Conservation (phyloP, 1,140 invertebrate species). For the Drosophila elegans region DNA sequence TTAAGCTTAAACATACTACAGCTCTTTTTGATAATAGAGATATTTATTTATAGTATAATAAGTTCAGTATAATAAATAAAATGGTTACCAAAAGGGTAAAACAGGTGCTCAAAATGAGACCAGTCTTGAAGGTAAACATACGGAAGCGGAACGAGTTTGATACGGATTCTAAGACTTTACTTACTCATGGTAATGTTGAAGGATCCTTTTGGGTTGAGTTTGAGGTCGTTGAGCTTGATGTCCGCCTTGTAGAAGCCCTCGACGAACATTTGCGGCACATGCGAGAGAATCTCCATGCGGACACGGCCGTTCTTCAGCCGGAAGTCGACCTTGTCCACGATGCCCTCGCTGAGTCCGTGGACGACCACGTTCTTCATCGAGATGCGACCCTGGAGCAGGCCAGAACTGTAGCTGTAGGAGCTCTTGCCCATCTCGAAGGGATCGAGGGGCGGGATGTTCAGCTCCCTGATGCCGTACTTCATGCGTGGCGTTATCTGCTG, state of each 20-base stretch:
- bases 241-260: slow-evolving; percentile 81
- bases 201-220: slow-evolving; percentile 80
- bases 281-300: slow-evolving; percentile 50
- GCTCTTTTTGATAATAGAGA: no score
- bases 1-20: no score
- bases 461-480: slow-evolving; percentile 67
- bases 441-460: slow-evolving; percentile 81
- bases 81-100: no score
- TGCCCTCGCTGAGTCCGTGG: slow-evolving; percentile 64
- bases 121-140: neutral
- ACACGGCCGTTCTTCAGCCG: slow-evolving; percentile 63
- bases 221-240: slow-evolving; percentile 76
- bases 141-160: neutral
- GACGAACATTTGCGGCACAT: slow-evolving; percentile 63
- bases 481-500: slow-evolving; percentile 70
- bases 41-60: no score
- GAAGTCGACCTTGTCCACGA: slow-evolving; percentile 70
- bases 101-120: no score
- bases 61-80: no score
- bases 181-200: slow-evolving; percentile 81
- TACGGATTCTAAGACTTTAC: slow-evolving; percentile 1
- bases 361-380: slow-evolving; percentile 65
- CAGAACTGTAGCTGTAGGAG: slow-evolving; percentile 62
- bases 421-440: slow-evolving; percentile 70
- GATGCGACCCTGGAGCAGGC: slow-evolving; percentile 69